A percentile compares a stretch with the other conserved stretches of the same genome.
Conservation (phyloP, 2,797 vertebrate genomes). For the Sebastiscus tertius region DNA sequence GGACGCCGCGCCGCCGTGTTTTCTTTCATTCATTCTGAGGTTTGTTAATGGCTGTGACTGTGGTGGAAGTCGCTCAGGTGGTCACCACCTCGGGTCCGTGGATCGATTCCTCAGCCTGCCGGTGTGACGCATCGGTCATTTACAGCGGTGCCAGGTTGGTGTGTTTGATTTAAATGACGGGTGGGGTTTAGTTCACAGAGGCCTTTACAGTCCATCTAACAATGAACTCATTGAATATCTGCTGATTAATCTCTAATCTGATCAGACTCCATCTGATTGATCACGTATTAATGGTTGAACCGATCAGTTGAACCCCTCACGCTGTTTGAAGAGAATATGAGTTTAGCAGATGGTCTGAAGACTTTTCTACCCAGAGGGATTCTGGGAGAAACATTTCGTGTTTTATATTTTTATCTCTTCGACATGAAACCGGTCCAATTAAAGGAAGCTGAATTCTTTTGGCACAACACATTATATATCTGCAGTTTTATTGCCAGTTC, state of each 20-base stretch:
- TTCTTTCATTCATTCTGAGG: background rate
- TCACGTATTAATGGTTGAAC: background rate
- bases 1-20: background rate
- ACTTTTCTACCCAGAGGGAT: constrained; percentile 1
- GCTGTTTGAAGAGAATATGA: background rate
- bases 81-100: background rate
- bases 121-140: background rate
- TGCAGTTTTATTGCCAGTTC: constrained; percentile 18
- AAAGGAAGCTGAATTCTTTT: background rate
- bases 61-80: constrained; percentile 10
- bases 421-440: constrained; percentile 15
- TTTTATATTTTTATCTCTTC: background rate
- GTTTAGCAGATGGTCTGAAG: background rate
- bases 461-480: constrained; percentile 3
- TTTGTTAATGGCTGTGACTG: background rate
- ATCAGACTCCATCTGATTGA: background rate
- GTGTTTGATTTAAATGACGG: background rate
- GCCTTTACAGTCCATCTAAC: background rate
- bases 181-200: background rate
- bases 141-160: background rate
- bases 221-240: background rate
- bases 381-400: background rate
- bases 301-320: background rate
- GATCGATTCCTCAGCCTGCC: constrained; percentile 3
- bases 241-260: background rate